A percentile compares a stretch with the other conserved stretches of the same genome.
These are phyloP conservation scores for Limnephilus rhombicus DNA, from an alignment of 2,888 invertebrate genomes.

Conservation along the genomic window DNA sequence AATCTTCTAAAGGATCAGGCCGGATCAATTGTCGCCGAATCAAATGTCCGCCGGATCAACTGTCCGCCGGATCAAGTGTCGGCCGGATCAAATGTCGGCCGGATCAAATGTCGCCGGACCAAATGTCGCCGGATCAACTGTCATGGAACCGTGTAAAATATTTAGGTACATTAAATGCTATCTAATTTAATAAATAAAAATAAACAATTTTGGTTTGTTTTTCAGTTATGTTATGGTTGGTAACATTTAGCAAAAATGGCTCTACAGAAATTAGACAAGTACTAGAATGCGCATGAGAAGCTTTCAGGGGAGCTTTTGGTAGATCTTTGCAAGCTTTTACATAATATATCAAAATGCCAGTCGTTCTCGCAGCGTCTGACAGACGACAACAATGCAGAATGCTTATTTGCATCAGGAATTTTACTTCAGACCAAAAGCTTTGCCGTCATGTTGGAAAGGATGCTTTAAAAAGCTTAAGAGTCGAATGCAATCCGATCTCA, in stretches of 20 bases:
- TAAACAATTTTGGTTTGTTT: no score
- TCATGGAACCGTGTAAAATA: no score
- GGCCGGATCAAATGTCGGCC: no score
- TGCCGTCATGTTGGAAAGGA: neutral
- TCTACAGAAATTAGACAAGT: neutral
- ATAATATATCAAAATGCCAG: neutral
- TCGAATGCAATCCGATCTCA: neutral
- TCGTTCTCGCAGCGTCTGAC: neutral
- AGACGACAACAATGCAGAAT: neutral
- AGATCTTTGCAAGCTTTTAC: neutral
- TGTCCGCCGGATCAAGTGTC: no score
- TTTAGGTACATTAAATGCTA: no score
- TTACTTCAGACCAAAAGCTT: neutral
- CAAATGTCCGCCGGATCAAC: no score
- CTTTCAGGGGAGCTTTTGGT: neutral
- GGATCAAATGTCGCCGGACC: no score
- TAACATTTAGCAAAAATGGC: neutral
- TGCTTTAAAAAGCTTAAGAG: neutral
- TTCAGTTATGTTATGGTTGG: neutral
- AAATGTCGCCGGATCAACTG: no score
- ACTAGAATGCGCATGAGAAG: neutral
- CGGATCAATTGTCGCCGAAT: no score
- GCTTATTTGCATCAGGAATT: conserved; percentile 25
- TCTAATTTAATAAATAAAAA: no score
- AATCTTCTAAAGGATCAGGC: no score